phyloP scores from a whole-genome alignment of 2,113 vertebrate species.

The Serinus canaria region DNA sequence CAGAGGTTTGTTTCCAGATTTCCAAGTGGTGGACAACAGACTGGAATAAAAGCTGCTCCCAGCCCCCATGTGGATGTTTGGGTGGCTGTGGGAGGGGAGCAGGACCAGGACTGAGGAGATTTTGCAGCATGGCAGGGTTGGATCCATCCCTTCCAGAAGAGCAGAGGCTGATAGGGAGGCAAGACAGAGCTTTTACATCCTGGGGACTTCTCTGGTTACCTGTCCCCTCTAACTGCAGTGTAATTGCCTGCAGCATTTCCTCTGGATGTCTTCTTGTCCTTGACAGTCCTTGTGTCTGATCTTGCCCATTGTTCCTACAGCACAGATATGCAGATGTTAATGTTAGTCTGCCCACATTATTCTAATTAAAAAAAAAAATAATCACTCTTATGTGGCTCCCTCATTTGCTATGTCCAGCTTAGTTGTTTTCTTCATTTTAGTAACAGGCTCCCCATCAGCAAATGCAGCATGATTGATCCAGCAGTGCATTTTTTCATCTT shows the following conservation, averaged over 20 bases:
- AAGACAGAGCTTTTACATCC: background rate
- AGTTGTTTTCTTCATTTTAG: background rate
- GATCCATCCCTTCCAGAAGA: background rate
- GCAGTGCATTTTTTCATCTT: background rate
- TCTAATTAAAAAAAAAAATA: background rate
- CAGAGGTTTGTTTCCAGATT: background rate
- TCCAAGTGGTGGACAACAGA: background rate
- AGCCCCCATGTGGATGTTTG: fast-evolving
- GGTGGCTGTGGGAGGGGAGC: background rate
- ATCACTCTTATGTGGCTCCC: background rate
- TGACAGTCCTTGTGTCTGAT: background rate
- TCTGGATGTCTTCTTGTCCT: background rate
- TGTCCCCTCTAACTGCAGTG: background rate
- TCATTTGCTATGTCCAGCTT: background rate
- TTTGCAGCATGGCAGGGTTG: background rate
- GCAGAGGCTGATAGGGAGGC: background rate
- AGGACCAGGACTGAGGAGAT: background rate
- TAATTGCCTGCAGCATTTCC: background rate
- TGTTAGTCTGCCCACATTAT: background rate
- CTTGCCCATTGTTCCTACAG: background rate
- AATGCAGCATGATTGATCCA: background rate
- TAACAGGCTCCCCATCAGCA: background rate
- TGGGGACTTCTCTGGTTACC: background rate
- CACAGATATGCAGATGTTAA: background rate
- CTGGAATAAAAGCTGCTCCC: background rate